Evolutionary conservation across 2,113 vertebrate species (phyloP), one percentile per base, ranked within the genome.

Genomic region (Passer domesticus): DNA sequence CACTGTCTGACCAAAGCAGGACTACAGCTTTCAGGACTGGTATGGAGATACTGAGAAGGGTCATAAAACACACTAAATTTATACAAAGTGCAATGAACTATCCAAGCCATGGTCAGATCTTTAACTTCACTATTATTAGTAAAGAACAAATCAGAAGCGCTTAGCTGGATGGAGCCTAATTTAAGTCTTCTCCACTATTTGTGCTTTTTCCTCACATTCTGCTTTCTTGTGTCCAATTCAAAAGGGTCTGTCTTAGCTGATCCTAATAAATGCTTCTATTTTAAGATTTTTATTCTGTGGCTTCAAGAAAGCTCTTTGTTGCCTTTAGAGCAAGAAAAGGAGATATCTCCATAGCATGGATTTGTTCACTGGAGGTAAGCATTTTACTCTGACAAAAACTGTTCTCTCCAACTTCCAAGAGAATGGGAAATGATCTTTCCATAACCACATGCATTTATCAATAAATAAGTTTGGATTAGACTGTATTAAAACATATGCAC

Each of bases 381-480:
- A 70, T 30, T 30, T 43, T 88, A 78, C 33, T 47, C 70, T 20
- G 35, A 59, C 74, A 81, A 72, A 87, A 81, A 83, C 87, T 49
- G 53, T 81, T 62, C 87, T 92, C 55, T 89, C 89, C 50, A 75
- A 39, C 66, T 85, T 93, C 35, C 70, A 83, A 85, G 59, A 64
- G 63, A 69, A 75, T 67, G 39, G 60, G 66, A 72, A 70, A 53
- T 24, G 58, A 69, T 70, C 83, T 86, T 88, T 87, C 60, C 76
- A 33, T 87, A 90, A 87, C 75, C 90, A 89, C 89, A 95, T 94
- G 95, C 92, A 96, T 81, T 91, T 95, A 90, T 82, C 86, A 96
- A 96, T 97, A 97, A 94, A 91, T 96, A 97, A 89, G 76, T 94
- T 84, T 72, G 86, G 81, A 95, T 85, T 92, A 92, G 96, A 95